Evolutionary conservation across 2,797 vertebrate genomes (phyloP).

Genomic region (Erpetoichthys calabaricus): DNA sequence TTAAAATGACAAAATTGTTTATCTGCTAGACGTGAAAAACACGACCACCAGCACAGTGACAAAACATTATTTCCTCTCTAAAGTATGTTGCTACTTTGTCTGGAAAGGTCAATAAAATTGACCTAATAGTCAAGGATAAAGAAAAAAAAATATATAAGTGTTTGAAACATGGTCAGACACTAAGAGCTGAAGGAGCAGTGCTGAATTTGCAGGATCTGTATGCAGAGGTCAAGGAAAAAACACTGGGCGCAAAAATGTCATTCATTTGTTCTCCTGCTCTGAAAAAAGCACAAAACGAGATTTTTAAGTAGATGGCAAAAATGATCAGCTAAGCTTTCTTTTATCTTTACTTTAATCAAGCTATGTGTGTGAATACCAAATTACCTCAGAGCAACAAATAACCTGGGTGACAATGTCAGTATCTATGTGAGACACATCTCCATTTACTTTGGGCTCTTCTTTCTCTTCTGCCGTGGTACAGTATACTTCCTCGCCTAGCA

Average conservation of each 20-base stretch:
- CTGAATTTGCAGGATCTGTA: constrained; percentile 30
- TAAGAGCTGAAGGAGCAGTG: constrained; percentile 29
- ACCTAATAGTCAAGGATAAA: too few relatives aligned
- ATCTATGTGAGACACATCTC: constrained; percentile 67
- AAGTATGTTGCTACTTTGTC: too few relatives aligned
- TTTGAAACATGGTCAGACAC: constrained; percentile 33
- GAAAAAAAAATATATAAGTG: constrained; percentile 24
- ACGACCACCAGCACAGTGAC: too few relatives aligned
- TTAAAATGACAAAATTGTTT: not conserved
- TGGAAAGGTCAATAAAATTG: too few relatives aligned
- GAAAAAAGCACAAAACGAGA: constrained; percentile 5
- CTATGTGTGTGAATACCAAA: constrained; percentile 41
- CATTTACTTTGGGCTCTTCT: constrained; percentile 70
- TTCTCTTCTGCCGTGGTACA: constrained; percentile 33
- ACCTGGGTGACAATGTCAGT: constrained; percentile 71
- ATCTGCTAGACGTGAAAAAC: too few relatives aligned
- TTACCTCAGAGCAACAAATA: constrained; percentile 99
- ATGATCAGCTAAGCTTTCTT: too few relatives aligned
- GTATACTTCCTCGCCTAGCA: constrained; percentile 31
- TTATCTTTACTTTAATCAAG: constrained; percentile 13
- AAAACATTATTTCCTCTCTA: too few relatives aligned
- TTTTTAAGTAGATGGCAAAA: too few relatives aligned
- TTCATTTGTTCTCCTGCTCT: constrained; percentile 1
- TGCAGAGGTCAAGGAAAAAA: not conserved
- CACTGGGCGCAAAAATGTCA: not conserved